Conservation (phyloP, 1,140 invertebrate species). For the Rhynchophorus ferrugineus region DNA sequence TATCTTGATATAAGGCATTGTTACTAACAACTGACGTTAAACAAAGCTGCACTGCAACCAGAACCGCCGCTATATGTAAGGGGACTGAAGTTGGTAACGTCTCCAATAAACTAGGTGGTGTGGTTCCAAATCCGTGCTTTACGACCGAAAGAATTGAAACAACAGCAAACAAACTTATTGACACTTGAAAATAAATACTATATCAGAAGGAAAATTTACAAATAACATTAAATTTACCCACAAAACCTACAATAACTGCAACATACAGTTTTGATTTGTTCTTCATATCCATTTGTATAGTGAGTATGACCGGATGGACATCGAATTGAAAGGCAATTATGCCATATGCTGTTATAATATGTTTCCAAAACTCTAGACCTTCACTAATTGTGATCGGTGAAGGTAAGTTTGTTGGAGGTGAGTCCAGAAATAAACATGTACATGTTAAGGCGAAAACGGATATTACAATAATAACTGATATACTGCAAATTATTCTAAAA, state of each 20-base stretch:
- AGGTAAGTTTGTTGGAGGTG: background rate
- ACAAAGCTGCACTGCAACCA: conserved; percentile 66
- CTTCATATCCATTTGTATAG: conserved; percentile 72
- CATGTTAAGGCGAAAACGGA: conserved; percentile 51
- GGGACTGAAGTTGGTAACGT: conserved; percentile 53
- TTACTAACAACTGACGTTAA: conserved; percentile 67
- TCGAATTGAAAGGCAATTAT: conserved; percentile 68
- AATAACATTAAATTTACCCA: conserved; percentile 39
- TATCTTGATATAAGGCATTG: conserved; percentile 65
- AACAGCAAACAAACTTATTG: conserved; percentile 53
- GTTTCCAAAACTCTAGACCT: conserved; percentile 35
- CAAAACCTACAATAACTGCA: conserved; percentile 55
- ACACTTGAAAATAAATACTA: conserved; percentile 42
- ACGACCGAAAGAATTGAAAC: conserved; percentile 56
- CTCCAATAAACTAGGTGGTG: conserved; percentile 47
- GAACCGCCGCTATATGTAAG: conserved; percentile 53
- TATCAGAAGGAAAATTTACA: background rate
- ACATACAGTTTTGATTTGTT: conserved; percentile 54
- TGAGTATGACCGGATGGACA: conserved; percentile 69
- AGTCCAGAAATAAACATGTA: conserved; percentile 38
- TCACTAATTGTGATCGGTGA: conserved; percentile 1
- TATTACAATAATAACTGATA: conserved; percentile 51
- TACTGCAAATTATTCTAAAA: conserved; percentile 49
- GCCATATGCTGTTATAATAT: conserved; percentile 53
- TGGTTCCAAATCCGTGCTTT: conserved; percentile 54